Conservation (phyloP, 2,113 vertebrate genomes). For the Cervus canadensis region DNA sequence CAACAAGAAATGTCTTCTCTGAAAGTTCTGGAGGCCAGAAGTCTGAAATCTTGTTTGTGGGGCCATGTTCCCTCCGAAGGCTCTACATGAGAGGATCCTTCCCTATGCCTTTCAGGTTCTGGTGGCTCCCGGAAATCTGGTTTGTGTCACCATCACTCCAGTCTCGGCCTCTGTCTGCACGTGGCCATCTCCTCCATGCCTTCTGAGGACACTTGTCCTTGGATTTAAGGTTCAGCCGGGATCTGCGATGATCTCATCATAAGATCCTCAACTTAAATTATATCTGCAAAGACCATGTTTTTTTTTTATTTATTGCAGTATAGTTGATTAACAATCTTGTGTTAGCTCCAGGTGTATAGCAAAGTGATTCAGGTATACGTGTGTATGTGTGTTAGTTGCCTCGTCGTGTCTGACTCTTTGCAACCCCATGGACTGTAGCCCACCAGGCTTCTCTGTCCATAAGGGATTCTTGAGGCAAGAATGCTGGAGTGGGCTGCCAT, state of each 20-base stretch:
- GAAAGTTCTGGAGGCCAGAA: not conserved
- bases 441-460: not conserved
- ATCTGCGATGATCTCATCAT: not conserved
- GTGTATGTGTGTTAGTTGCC: not conserved
- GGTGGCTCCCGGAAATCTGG: not conserved
- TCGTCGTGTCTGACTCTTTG: not conserved
- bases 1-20: not conserved
- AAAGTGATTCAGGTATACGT: not conserved
- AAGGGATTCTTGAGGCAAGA: not conserved
- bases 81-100: not conserved
- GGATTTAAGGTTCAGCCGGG: not conserved
- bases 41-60: not conserved
- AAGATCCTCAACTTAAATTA: not conserved
- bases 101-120: not conserved
- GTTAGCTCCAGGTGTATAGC: not conserved
- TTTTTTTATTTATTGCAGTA: not conserved
- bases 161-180: not conserved
- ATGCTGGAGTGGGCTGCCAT: not conserved
- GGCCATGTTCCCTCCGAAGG: not conserved
- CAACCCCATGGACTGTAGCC: not conserved
- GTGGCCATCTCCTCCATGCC: not conserved
- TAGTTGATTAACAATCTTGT: not conserved
- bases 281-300: not conserved
- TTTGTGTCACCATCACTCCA: not conserved
- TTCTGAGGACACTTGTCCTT: not conserved